Evolutionary conservation across 2,113 vertebrate genomes (phyloP).

Genomic region (Aramus guarauna): DNA sequence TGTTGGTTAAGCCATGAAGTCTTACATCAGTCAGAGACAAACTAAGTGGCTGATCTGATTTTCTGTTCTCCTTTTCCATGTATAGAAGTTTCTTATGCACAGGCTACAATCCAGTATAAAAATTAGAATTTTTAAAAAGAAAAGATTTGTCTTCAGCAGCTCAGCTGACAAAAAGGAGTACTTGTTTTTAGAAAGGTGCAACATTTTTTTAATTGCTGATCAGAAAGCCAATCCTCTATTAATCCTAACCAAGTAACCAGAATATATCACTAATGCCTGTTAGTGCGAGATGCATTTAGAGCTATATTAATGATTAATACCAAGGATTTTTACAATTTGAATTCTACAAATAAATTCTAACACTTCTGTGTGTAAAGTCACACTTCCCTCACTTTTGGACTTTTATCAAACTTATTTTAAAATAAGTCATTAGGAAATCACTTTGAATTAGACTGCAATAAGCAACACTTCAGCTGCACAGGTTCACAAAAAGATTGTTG

Average conservation of each 20-base stretch:
- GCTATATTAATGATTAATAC: background rate
- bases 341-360: background rate
- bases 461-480: background rate
- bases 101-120: background rate
- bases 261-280: background rate
- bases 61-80: background rate
- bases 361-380: background rate
- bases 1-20: background rate
- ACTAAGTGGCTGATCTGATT: background rate
- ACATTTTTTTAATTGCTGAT: background rate
- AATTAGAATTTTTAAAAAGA: background rate
- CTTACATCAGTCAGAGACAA: background rate
- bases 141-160: background rate
- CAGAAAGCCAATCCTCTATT: background rate
- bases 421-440: background rate
- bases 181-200: background rate
- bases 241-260: background rate
- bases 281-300: background rate
- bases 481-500: background rate
- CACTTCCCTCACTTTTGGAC: background rate
- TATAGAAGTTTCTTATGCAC: background rate
- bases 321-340: background rate
- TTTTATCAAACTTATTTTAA: background rate
- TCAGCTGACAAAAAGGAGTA: background rate
- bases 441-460: background rate